phyloP scores from a whole-genome alignment of 2,113 vertebrate genomes.

The Paramormyrops kingsleyae region DNA sequence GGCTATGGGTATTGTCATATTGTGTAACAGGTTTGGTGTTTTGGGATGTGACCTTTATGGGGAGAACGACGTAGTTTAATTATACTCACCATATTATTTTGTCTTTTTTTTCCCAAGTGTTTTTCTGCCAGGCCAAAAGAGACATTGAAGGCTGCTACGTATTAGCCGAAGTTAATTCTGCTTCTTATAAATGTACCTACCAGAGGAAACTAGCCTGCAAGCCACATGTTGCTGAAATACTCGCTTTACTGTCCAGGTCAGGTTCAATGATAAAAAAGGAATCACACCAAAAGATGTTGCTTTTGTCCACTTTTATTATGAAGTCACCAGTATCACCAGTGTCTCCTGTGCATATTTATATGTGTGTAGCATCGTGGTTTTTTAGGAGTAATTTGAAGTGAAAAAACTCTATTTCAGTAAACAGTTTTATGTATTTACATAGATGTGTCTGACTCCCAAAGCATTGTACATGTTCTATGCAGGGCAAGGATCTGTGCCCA shows the following conservation, averaged over 20 bases:
- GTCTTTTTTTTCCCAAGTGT: not conserved
- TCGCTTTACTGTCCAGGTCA: not conserved
- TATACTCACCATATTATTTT: not conserved
- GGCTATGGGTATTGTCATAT: not conserved
- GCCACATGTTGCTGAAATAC: not conserved
- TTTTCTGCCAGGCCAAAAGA: not conserved
- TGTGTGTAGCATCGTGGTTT: not conserved
- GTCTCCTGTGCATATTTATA: not conserved
- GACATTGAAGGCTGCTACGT: not conserved
- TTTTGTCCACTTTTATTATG: constrained; percentile 13
- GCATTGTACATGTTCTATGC: not conserved
- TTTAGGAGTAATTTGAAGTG: not conserved
- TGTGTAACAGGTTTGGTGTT: not conserved
- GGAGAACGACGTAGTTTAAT: not conserved
- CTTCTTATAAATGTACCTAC: not conserved
- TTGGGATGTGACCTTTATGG: not conserved
- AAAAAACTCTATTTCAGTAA: not conserved
- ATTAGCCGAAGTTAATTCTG: not conserved
- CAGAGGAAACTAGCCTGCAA: not conserved
- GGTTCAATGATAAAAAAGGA: not conserved
- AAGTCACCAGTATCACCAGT: not conserved
- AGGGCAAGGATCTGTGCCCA: not conserved
- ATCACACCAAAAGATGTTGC: not conserved
- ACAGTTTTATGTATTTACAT: constrained; percentile 8
- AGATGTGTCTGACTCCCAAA: not conserved